phyloP scores from a whole-genome alignment of 2,888 invertebrate species.

The Rhabditoides inermis region DNA sequence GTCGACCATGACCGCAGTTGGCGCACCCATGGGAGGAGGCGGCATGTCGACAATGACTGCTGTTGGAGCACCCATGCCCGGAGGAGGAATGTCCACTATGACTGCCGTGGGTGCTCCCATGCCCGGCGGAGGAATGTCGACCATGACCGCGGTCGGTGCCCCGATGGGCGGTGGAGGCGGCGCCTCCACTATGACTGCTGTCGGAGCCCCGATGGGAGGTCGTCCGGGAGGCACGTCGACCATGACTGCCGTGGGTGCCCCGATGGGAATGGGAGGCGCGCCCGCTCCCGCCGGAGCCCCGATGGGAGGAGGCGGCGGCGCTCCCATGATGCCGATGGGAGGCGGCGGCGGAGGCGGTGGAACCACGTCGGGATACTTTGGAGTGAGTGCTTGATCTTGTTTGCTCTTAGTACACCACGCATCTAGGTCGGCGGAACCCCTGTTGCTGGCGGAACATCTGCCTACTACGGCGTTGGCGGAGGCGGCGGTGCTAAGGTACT shows the following conservation, averaged over 20 bases:
- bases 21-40: background rate
- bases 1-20: background rate
- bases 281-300: background rate
- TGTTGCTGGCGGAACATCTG: too few species aligned
- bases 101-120: background rate
- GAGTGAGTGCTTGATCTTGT: too few species aligned
- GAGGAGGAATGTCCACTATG: too few species aligned
- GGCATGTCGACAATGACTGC: background rate
- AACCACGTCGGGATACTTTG: background rate
- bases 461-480: background rate
- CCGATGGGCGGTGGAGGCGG: background rate
- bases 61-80: too few species aligned
- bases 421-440: too few species aligned
- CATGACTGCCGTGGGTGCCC: background rate
- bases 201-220: background rate
- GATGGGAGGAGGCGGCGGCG: conserved; percentile 1
- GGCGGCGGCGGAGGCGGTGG: background rate
- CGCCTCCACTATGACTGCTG: background rate
- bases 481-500: too few species aligned
- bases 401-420: too few species aligned
- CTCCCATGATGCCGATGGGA: too few species aligned
- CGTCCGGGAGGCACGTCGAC: background rate
- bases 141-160: background rate
- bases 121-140: background rate
- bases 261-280: background rate